A percentile compares a stretch with the other conserved stretches of the same genome.
Conservation (phyloP, 2,113 vertebrate genomes). For the Oenanthe melanoleuca region DNA sequence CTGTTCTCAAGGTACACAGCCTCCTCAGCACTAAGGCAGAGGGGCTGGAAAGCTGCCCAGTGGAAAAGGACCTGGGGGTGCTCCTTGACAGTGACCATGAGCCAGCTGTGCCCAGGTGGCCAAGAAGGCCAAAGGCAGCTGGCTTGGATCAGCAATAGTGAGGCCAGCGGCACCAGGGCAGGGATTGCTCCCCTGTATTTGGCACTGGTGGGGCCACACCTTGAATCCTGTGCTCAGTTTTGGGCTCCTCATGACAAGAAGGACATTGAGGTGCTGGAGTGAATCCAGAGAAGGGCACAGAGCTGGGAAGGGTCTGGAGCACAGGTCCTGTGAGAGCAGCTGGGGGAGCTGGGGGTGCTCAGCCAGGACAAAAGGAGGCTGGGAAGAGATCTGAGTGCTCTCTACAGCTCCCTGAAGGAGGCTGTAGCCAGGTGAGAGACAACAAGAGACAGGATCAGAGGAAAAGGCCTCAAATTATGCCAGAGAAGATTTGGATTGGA, state of each 20-base stretch:
- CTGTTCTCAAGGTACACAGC: background rate
- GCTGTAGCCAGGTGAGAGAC: background rate
- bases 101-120: background rate
- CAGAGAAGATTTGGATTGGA: background rate
- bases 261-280: background rate
- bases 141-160: background rate
- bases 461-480: background rate
- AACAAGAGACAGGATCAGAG: background rate
- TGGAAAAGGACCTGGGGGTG: background rate
- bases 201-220: background rate
- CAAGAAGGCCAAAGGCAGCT: background rate
- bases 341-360: background rate
- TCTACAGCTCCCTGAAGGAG: background rate
- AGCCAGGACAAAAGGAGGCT: background rate
- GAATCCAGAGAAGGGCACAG: accelerated
- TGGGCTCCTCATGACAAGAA: background rate
- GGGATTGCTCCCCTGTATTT: background rate
- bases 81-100: background rate
- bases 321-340: background rate
- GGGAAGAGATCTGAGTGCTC: accelerated
- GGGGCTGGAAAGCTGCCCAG: background rate
- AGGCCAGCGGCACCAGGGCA: background rate
- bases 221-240: background rate
- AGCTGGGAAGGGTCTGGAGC: background rate
- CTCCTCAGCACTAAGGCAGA: background rate